phyloP scores from a whole-genome alignment of 1,140 invertebrate genomes.

The Hyles vespertilio region DNA sequence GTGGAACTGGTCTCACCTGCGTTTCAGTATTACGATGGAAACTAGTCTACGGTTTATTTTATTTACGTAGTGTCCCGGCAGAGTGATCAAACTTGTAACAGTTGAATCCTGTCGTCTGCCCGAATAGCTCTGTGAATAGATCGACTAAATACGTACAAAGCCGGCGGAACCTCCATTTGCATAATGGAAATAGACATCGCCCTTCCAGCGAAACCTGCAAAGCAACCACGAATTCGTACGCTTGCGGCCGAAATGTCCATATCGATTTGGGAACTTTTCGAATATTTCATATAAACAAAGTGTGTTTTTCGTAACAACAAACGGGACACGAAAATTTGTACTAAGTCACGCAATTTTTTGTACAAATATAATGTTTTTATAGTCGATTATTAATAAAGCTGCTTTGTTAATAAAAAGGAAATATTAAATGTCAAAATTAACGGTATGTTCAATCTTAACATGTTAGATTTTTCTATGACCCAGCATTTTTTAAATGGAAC shows the following conservation, averaged over 20 bases:
- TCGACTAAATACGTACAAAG: conserved; percentile 49
- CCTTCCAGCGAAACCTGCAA: conserved; percentile 38
- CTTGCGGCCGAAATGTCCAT: conserved; percentile 21
- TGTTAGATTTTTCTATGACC: conserved; percentile 22
- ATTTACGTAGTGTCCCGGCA: conserved; percentile 17
- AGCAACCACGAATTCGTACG: conserved; percentile 40
- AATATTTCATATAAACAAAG: conserved; percentile 31
- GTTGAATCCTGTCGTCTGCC: conserved; percentile 21
- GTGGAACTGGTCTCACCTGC: too few species aligned
- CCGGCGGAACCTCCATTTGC: conserved; percentile 52
- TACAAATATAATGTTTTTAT: neutral
- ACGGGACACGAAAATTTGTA: neutral
- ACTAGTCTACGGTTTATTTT: conserved; percentile 12
- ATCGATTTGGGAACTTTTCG: conserved; percentile 37
- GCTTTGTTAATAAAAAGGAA: too few species aligned
- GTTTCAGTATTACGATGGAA: conserved; percentile 2
- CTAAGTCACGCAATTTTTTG: neutral
- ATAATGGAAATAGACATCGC: conserved; percentile 58
- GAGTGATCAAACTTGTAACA: conserved; percentile 31
- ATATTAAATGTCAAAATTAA: too few species aligned
- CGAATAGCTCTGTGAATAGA: conserved; percentile 43
- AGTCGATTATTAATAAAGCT: too few species aligned
- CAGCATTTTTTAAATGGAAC: conserved; percentile 35
- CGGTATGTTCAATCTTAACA: too few species aligned
- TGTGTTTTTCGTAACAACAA: neutral